Percentiles rank a stretch among this genome's conserved stretches.
phyloP scores from a whole-genome alignment of 2,888 invertebrate genomes.

The Apamea crenata region DNA sequence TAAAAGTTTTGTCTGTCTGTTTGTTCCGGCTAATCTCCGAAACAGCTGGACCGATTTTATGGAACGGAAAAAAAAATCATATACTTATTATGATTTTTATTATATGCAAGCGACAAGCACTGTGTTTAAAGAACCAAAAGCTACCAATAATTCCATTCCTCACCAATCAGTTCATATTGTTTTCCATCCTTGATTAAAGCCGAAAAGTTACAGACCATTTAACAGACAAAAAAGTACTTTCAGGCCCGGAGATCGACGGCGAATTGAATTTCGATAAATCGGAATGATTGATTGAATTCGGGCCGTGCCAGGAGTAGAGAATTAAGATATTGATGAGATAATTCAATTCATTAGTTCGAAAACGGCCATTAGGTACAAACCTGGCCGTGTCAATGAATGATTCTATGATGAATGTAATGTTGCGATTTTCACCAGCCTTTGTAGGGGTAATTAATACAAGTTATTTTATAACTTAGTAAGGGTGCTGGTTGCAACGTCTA shows the following conservation, averaged over 20 bases:
- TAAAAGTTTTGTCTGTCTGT: no score
- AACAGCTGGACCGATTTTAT: no score
- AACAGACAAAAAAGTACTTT: constrained; percentile 31
- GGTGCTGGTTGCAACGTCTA: no score
- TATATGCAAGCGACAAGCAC: not conserved
- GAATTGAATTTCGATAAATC: constrained; percentile 61
- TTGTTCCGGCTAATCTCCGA: no score
- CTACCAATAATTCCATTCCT: not conserved
- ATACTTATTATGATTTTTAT: no score
- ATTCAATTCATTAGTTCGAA: constrained; percentile 20
- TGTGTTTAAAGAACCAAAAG: not conserved
- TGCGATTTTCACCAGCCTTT: not conserved
- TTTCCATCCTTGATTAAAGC: constrained; percentile 24
- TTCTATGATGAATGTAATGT: not conserved
- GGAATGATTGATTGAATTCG: constrained; percentile 56
- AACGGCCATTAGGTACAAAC: not conserved
- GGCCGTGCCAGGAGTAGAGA: constrained; percentile 18
- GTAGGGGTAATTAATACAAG: not conserved
- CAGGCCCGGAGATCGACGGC: constrained; percentile 14
- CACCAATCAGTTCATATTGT: constrained; percentile 5
- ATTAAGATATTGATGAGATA: constrained; percentile 38
- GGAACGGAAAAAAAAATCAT: no score
- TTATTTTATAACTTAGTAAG: no score
- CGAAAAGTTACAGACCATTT: constrained; percentile 38
- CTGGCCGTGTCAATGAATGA: not conserved